Conservation (phyloP, 2,797 vertebrate species). For the Borostomias antarcticus region DNA sequence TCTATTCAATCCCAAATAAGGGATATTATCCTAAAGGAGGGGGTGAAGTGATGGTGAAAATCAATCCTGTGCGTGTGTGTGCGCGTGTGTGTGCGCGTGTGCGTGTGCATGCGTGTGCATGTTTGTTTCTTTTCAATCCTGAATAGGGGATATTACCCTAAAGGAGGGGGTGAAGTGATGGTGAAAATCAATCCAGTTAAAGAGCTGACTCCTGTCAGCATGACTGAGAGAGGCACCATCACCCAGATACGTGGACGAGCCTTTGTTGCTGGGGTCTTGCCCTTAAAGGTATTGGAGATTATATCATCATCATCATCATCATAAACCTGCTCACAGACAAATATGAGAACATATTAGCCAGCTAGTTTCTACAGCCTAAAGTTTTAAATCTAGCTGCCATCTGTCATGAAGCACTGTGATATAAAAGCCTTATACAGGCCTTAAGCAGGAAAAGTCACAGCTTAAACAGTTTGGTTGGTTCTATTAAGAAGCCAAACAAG, state of each 20-base stretch:
- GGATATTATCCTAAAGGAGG: conserved; percentile 97
- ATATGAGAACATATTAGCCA: too few species aligned
- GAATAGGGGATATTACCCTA: conserved; percentile 92
- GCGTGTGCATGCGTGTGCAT: conserved; percentile 24
- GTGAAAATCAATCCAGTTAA: conserved; percentile 88
- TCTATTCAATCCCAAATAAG: conserved; percentile 61
- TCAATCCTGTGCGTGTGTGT: too few species aligned
- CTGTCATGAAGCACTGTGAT: too few species aligned
- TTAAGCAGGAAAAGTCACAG: too few species aligned
- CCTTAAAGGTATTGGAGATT: conserved; percentile 81
- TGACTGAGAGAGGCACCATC: conserved; percentile 90
- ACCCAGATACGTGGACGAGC: conserved; percentile 93
- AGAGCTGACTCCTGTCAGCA: conserved; percentile 82
- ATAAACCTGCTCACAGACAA: too few species aligned
- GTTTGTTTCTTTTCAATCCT: not conserved
- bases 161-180: conserved; percentile 90
- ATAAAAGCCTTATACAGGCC: too few species aligned
- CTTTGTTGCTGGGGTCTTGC: conserved; percentile 91
- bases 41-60: conserved; percentile 86
- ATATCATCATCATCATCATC: not conserved
- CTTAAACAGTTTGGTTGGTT: too few species aligned
- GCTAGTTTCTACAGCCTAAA: too few species aligned
- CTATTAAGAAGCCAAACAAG: too few species aligned
- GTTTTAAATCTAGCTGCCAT: too few species aligned
- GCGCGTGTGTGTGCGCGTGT: too few species aligned